Percentiles rank a stretch among this genome's conserved stretches.
These are phyloP conservation scores for Lycodopsis pacificus DNA, from an alignment of 2,797 vertebrate genomes.

Conservation along the genomic window DNA sequence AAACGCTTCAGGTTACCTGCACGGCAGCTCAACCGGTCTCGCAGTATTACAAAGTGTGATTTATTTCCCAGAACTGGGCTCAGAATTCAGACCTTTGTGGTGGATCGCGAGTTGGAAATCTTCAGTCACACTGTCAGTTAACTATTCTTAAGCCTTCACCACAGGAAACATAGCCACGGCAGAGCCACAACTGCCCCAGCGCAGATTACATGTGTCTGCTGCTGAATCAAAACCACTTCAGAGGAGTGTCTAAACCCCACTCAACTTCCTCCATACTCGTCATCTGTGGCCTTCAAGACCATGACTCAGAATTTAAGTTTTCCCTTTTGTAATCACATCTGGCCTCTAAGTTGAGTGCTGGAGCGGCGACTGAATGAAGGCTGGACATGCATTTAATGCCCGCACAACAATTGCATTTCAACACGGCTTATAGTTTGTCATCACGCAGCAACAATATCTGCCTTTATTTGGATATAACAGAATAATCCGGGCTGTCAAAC, in stretches of 20 bases:
- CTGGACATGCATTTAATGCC: constrained; percentile 3
- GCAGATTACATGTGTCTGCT: constrained; percentile 69
- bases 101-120: constrained; percentile 61
- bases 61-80: constrained; percentile 47
- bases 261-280: constrained; percentile 45
- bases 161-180: constrained; percentile 62
- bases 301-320: constrained; percentile 48
- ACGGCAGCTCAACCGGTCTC: constrained; percentile 16
- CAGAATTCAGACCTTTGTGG: constrained; percentile 57
- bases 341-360: constrained; percentile 1
- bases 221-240: constrained; percentile 69
- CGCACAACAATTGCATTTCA: constrained; percentile 18
- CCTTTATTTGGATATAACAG: constrained; percentile 11
- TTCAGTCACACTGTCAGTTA: constrained; percentile 50
- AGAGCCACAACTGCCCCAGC: constrained; percentile 56
- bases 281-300: constrained; percentile 20
- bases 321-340: constrained; percentile 53
- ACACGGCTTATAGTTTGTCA: constrained; percentile 27
- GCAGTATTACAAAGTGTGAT: constrained; percentile 30
- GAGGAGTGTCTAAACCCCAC: constrained; percentile 49
- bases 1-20: constrained; percentile 30
- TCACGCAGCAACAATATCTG: constrained; percentile 12
- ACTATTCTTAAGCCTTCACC: constrained; percentile 68
- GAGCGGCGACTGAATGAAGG: constrained; percentile 14
- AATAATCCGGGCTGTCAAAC: constrained; percentile 26